Evolutionary conservation across 2,797 vertebrate genomes (phyloP), one percentile per base, ranked within the genome.

Genomic region (Mormyrus proboscirostris): DNA sequence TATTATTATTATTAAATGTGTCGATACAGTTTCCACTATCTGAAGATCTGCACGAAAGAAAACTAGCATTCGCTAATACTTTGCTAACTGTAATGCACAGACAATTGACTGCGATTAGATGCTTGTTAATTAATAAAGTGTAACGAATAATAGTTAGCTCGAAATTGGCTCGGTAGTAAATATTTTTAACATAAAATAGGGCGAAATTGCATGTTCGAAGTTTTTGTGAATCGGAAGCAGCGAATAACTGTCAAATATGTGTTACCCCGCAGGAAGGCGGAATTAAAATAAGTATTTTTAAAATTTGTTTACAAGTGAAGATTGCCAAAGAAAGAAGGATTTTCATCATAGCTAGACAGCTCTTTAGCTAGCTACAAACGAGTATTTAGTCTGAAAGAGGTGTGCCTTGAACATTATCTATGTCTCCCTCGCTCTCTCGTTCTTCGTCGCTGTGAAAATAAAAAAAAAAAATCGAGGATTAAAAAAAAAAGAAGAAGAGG

Each of bases 381-480:
- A 89, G 29, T 49, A 86, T 33, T 76, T 41, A 89, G 69, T 33
- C 51, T 49, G 92, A 92, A 89, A 88, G 12, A 89, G 91, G 91
- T 91, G 62, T 76, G 44, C 59, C 91, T 88, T 86, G 65, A 90
- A 69, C 57, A 69, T 79, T 89, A 90, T 83, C 90, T 90, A 91
- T 89, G 79, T 76, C 89, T 49, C 69, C 90, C 85, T 82, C 89
- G 44, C 79, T 89, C 85, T 49, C 29, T 82, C 88, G 84, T 90
- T 79, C 89, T 90, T 92, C 92, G 92, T 91, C 92, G 91, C 89
- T 65, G 92, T 89, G 91, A 49, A 91, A 94, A 93, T 94, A 92
- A 89, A 94, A 92, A 92, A 92, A 93, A 93, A 93, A 90, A 44
- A 0, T 22, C 85, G 90, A 90, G 84, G 86, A 91, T 88, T 86